Conservation (phyloP, 2,888 invertebrate species). For the Leuctra nigra region DNA sequence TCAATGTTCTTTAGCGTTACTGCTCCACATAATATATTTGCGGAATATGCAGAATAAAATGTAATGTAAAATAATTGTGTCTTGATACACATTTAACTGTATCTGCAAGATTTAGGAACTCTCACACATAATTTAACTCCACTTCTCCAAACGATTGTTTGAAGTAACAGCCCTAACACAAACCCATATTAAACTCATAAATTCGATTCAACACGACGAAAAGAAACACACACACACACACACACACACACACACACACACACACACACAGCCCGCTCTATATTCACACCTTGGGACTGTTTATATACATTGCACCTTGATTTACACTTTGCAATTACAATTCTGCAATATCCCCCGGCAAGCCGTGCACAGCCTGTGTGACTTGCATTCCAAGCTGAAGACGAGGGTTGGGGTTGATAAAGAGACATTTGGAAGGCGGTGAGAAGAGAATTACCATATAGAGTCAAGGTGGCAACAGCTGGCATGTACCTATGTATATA, state of each 20-base stretch:
- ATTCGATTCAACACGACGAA: slow-evolving; percentile 4
- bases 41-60: too few relatives aligned
- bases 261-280: too few relatives aligned
- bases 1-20: too few relatives aligned
- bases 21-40: too few relatives aligned
- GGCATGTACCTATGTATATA: too few relatives aligned
- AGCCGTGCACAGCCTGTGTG: neutral
- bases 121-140: too few relatives aligned
- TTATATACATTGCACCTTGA: slow-evolving; percentile 21
- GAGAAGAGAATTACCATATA: neutral
- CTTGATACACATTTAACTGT: too few relatives aligned
- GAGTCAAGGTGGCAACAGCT: slow-evolving; percentile 2
- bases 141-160: too few relatives aligned
- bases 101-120: too few relatives aligned
- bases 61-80: too few relatives aligned
- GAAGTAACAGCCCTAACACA: neutral
- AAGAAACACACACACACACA: neutral
- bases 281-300: too few relatives aligned
- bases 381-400: neutral
- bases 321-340: slow-evolving; percentile 24
- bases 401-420: neutral
- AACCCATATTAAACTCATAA: slow-evolving; percentile 27
- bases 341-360: neutral
- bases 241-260: too few relatives aligned
- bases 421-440: neutral